phyloP scores from a whole-genome alignment of 2,797 vertebrate species.

The Limnodromus scolopaceus region DNA sequence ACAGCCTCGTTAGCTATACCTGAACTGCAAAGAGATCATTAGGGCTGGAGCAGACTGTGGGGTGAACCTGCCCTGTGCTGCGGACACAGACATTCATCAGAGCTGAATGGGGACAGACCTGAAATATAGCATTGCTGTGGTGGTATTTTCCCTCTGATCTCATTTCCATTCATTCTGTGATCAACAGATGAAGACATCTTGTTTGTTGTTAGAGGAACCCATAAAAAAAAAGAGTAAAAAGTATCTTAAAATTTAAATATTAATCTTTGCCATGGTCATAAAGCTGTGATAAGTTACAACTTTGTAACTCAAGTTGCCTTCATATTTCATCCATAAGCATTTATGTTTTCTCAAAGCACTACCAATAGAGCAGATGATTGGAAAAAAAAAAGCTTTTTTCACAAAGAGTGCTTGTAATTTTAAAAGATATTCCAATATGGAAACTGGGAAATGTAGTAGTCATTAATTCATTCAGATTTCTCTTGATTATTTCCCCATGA shows the following conservation, averaged over 20 bases:
- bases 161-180: not conserved
- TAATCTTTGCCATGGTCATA: not conserved
- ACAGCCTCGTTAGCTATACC: not conserved
- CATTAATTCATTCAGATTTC: not conserved
- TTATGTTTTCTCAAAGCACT: not conserved
- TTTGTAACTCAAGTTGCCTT: not conserved
- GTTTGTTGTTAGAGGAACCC: not conserved
- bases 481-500: not conserved
- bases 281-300: not conserved
- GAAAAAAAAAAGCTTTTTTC: not conserved
- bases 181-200: not conserved
- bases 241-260: not conserved
- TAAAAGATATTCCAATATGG: not conserved
- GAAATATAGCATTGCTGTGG: not conserved
- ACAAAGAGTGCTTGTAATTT: not conserved
- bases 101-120: not conserved
- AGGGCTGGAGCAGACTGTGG: not conserved
- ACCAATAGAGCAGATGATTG: not conserved
- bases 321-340: not conserved
- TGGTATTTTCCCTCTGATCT: not conserved
- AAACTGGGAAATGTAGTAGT: not conserved
- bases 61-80: not conserved
- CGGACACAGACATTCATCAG: not conserved
- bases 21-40: not conserved
- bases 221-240: not conserved